These are phyloP conservation scores for Acheta domesticus DNA, from an alignment of 2,888 invertebrate genomes.

Conservation along the genomic window DNA sequence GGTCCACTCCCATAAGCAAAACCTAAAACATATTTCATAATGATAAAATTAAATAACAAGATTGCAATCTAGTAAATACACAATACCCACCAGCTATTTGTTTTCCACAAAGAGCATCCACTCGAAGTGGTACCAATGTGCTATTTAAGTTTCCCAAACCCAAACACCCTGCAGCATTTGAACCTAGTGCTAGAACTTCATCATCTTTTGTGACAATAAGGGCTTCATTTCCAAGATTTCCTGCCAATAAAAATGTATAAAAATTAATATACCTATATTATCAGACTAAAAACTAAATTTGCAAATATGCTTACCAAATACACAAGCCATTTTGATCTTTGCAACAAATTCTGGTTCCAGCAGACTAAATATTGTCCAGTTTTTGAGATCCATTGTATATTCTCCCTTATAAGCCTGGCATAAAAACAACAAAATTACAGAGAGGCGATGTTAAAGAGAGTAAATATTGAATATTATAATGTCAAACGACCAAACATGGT, in stretches of 20 bases:
- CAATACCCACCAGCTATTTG: not conserved
- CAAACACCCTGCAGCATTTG: slow-evolving; percentile 56
- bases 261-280: no score
- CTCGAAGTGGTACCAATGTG: slow-evolving; percentile 52
- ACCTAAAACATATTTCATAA: slow-evolving; percentile 40
- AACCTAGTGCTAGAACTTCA: slow-evolving; percentile 57
- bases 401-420: slow-evolving; percentile 1
- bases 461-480: no score
- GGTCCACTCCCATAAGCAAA: slow-evolving; percentile 59
- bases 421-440: not conserved
- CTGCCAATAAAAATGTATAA: slow-evolving; percentile 39
- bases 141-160: slow-evolving; percentile 54
- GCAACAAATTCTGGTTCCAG: slow-evolving; percentile 51
- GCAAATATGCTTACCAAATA: slow-evolving; percentile 50
- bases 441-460: no score
- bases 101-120: slow-evolving; percentile 49
- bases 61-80: not conserved
- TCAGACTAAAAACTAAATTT: not conserved
- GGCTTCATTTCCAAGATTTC: slow-evolving; percentile 57
- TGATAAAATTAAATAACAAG: not conserved
- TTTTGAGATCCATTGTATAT: slow-evolving; percentile 48
- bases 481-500: not conserved
- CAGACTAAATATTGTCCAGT: slow-evolving; percentile 59
- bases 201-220: slow-evolving; percentile 56
- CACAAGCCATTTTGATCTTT: slow-evolving; percentile 53